A percentile compares a stretch with the other conserved stretches of the same genome.
phyloP scores from a whole-genome alignment of 2,797 vertebrate species.

The Girardinus metallicus region DNA sequence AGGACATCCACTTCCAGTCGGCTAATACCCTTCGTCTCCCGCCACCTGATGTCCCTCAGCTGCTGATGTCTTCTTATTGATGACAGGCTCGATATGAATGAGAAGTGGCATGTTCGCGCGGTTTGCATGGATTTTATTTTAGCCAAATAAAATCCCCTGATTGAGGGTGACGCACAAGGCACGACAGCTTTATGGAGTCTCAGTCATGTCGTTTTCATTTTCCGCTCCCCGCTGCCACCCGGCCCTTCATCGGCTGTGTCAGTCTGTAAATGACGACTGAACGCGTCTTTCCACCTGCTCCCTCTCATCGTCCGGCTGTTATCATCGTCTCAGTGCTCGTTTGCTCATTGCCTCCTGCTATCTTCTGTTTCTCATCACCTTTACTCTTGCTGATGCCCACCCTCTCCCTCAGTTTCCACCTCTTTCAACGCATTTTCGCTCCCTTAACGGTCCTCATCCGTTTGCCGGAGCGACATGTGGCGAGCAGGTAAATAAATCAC shows the following conservation, averaged over 20 bases:
- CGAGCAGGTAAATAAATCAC: slow-evolving; percentile 84
- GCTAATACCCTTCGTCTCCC: slow-evolving; percentile 33
- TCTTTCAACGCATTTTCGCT: slow-evolving; percentile 38
- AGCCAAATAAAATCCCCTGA: slow-evolving; percentile 55
- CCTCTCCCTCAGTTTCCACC: slow-evolving; percentile 2
- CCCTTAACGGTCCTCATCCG: slow-evolving; percentile 43
- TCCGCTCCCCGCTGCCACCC: slow-evolving; percentile 28
- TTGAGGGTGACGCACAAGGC: slow-evolving; percentile 28
- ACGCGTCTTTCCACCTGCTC: slow-evolving; percentile 70
- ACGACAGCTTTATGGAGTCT: slow-evolving; percentile 45
- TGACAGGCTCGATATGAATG: slow-evolving; percentile 47
- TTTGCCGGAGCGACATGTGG: slow-evolving; percentile 64
- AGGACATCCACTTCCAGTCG: slow-evolving; percentile 22
- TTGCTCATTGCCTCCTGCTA: slow-evolving; percentile 7
- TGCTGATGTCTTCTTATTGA: slow-evolving; percentile 36
- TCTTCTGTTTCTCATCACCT: slow-evolving; percentile 39
- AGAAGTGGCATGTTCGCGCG: slow-evolving; percentile 51
- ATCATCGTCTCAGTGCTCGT: slow-evolving; percentile 56
- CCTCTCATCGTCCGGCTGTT: slow-evolving; percentile 56
- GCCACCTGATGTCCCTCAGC: slow-evolving; percentile 55
- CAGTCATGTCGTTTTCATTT: slow-evolving; percentile 55
- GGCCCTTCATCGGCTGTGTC: slow-evolving; percentile 54
- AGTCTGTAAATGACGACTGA: slow-evolving; percentile 58
- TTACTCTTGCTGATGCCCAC: slow-evolving; percentile 32
- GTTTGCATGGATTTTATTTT: slow-evolving; percentile 50